Evolutionary conservation across 2,888 invertebrate genomes (phyloP).

Genomic region (Nezara viridula): DNA sequence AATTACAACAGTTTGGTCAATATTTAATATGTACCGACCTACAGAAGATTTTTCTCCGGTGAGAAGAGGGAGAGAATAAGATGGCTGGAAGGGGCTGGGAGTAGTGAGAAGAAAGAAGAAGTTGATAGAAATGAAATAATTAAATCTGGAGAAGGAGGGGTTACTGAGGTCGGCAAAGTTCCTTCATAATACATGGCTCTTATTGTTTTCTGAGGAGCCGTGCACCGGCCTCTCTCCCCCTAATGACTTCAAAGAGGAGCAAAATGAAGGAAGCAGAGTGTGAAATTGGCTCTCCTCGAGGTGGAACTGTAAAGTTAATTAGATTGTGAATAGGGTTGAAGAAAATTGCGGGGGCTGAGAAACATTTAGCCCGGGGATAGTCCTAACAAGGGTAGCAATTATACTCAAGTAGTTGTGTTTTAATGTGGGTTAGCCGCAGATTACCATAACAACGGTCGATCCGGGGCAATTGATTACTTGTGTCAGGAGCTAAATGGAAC

Average conservation of each 20-base stretch:
- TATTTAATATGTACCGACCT: no score
- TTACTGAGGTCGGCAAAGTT: constrained; percentile 40
- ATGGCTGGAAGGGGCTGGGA: constrained; percentile 10
- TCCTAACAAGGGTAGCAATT: constrained; percentile 56
- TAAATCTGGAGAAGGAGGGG: constrained; percentile 47
- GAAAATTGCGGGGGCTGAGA: constrained; percentile 55
- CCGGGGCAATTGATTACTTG: constrained; percentile 64
- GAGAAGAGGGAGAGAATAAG: constrained; percentile 1
- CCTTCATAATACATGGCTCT: constrained; percentile 53
- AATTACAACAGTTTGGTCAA: no score
- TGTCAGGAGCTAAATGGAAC: constrained; percentile 63
- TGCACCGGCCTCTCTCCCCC: constrained; percentile 24
- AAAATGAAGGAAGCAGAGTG: constrained; percentile 58
- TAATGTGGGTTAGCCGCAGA: constrained; percentile 56
- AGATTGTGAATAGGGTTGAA: constrained; percentile 57
- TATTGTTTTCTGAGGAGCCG: constrained; percentile 47
- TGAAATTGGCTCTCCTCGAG: constrained; percentile 58
- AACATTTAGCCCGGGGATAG: constrained; percentile 50
- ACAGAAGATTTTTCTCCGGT: neutral
- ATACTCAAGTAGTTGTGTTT: constrained; percentile 55
- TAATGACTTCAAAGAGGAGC: constrained; percentile 53
- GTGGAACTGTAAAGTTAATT: constrained; percentile 59
- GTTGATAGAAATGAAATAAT: constrained; percentile 54
- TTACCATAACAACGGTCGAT: constrained; percentile 63
- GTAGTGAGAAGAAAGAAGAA: constrained; percentile 26